A percentile compares a stretch with the other conserved stretches of the same genome.
phyloP scores from a whole-genome alignment of 2,113 vertebrate species.

The Gasterosteus nipponicus region DNA sequence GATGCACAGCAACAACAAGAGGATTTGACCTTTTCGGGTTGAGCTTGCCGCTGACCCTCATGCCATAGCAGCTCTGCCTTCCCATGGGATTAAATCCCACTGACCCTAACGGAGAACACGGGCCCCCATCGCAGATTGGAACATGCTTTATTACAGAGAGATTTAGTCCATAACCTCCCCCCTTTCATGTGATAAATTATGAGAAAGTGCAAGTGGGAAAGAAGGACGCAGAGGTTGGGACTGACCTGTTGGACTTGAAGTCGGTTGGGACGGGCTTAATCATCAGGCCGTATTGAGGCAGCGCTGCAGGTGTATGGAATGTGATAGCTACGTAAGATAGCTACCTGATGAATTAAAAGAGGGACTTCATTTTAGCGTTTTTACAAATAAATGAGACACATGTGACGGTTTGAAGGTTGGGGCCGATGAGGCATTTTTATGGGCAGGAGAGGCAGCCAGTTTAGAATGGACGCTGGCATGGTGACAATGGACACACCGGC shows the following conservation, averaged over 20 bases:
- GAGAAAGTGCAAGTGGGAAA: conserved; percentile 15
- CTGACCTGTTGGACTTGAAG: conserved; percentile 31
- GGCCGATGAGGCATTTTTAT: not conserved
- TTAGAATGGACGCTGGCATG: conserved; percentile 24
- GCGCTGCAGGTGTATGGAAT: not conserved
- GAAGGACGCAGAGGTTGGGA: conserved; percentile 9
- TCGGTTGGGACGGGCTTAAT: no score
- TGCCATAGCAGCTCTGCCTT: conserved; percentile 34
- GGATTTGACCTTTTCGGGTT: conserved; percentile 51
- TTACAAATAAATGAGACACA: not conserved
- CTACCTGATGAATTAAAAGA: not conserved
- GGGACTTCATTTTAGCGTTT: not conserved
- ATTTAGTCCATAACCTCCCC: conserved; percentile 39
- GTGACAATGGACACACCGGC: conserved; percentile 37
- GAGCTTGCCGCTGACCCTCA: conserved; percentile 30
- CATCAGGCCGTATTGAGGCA: no score
- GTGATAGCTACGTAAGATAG: not conserved
- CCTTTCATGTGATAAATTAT: conserved; percentile 22
- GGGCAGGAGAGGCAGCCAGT: conserved; percentile 6
- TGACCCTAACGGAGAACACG: conserved; percentile 40
- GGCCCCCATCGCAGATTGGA: conserved; percentile 57
- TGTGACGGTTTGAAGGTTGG: not conserved
- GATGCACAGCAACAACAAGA: not conserved
- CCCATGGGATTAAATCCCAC: conserved; percentile 59
- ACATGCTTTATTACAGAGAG: conserved; percentile 63